These are phyloP conservation scores for Aramus guarauna DNA, from an alignment of 2,113 vertebrate genomes.

Conservation along the genomic window DNA sequence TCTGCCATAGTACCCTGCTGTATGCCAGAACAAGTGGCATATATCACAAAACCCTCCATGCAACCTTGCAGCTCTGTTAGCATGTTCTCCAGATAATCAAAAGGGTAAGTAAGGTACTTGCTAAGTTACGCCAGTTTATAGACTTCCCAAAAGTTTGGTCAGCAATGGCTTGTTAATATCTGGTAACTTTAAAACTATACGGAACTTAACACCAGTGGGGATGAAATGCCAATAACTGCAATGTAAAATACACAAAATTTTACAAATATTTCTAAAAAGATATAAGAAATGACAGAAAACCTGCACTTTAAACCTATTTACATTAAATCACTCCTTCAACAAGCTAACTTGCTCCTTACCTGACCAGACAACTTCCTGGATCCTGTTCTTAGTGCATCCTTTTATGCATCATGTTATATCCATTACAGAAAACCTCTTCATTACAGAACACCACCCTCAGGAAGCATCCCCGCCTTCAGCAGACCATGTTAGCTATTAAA, in stretches of 20 bases:
- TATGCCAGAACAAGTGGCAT: neutral
- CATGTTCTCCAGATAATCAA: neutral
- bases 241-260: neutral
- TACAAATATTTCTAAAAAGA: neutral
- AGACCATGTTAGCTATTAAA: neutral
- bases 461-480: neutral
- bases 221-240: neutral
- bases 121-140: neutral
- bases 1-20: neutral
- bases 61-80: neutral
- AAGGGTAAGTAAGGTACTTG: neutral
- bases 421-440: neutral
- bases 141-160: neutral
- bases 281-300: neutral
- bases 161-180: neutral
- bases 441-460: neutral
- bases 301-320: neutral
- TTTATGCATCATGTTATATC: neutral
- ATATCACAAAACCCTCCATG: neutral
- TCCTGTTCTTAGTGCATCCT: neutral
- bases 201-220: neutral
- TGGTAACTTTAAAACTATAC: neutral
- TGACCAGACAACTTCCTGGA: neutral
- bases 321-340: neutral
- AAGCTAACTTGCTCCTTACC: neutral